Percentiles rank a stretch among this genome's conserved stretches.
Evolutionary conservation across 2,888 invertebrate genomes (phyloP).

Genomic region (Ormyrus pomaceus): DNA sequence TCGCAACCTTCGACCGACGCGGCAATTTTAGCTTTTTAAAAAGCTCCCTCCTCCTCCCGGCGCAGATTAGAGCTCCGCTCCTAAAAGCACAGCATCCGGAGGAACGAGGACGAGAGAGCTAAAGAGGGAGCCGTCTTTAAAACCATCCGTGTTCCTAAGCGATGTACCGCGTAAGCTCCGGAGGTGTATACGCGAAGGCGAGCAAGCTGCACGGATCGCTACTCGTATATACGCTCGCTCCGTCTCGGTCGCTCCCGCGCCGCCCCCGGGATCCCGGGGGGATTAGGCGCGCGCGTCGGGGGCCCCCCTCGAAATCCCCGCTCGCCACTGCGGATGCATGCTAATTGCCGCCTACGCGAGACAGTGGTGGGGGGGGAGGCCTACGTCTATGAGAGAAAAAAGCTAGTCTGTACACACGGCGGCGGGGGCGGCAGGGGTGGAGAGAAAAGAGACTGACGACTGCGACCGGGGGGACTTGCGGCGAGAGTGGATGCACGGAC

Average conservation of each 20-base stretch:
- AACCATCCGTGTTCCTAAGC: too few species aligned
- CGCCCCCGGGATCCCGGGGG: slow-evolving; percentile 62
- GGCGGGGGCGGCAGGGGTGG: neutral
- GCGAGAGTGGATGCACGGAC: too few species aligned
- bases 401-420: neutral
- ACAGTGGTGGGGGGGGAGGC: neutral
- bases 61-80: neutral
- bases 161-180: too few species aligned
- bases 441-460: neutral
- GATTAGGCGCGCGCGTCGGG: slow-evolving; percentile 63
- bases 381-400: neutral
- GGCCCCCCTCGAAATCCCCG: slow-evolving; percentile 58
- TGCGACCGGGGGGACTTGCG: neutral
- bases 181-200: too few species aligned
- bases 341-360: slow-evolving; percentile 66
- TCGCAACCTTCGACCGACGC: neutral
- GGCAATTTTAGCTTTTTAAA: neutral
- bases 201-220: too few species aligned
- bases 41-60: slow-evolving; percentile 1
- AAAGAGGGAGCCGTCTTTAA: too few species aligned
- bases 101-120: too few species aligned
- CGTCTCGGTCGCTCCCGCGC: slow-evolving; percentile 57
- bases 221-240: neutral
- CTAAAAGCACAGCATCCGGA: too few species aligned
- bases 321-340: slow-evolving; percentile 65